phyloP scores from a whole-genome alignment of 2,113 vertebrate species.

The Ictalurus punctatus region DNA sequence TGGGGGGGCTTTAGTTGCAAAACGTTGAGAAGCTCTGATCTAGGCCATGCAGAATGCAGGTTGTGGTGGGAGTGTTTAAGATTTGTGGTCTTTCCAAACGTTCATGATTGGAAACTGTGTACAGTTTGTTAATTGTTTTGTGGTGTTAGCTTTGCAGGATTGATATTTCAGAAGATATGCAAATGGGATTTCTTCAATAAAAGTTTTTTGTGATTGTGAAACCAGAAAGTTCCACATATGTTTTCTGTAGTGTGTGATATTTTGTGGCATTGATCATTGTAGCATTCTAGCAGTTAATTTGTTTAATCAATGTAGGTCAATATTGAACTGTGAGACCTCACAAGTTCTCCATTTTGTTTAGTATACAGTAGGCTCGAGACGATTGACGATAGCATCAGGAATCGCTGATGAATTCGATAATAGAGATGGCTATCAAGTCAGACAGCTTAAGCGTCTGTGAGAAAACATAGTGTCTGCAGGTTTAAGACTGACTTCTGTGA shows the following conservation, averaged over 20 bases:
- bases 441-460: background rate
- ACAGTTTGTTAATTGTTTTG: background rate
- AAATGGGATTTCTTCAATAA: background rate
- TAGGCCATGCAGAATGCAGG: background rate
- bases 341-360: background rate
- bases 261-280: background rate
- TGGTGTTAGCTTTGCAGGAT: background rate
- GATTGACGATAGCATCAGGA: background rate
- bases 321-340: background rate
- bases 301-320: background rate
- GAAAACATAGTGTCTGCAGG: background rate
- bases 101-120: background rate
- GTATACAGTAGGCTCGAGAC: background rate
- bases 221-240: background rate
- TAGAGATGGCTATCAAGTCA: background rate
- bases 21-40: too few species aligned
- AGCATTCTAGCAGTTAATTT: background rate
- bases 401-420: background rate
- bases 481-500: background rate
- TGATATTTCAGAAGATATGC: background rate
- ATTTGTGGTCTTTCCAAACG: background rate
- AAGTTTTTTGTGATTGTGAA: background rate
- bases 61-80: background rate
- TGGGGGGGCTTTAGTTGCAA: too few species aligned
- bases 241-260: background rate